Conservation (phyloP, 2,888 invertebrate species). For the Chrysotoxum bicinctum region DNA sequence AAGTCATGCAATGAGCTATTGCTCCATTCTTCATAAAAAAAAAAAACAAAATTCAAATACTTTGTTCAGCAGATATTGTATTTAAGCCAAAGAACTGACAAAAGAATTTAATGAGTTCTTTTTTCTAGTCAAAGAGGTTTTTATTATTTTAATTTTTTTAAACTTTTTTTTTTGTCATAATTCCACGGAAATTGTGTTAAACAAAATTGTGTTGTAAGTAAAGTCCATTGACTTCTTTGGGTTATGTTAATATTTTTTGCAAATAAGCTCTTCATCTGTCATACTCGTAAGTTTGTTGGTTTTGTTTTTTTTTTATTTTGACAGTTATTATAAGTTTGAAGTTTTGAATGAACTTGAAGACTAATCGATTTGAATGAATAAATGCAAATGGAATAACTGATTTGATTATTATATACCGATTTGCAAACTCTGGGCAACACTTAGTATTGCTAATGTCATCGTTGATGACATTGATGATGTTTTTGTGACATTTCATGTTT, state of each 20-base stretch:
- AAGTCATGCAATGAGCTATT: background rate
- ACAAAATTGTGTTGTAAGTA: background rate
- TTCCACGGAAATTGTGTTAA: background rate
- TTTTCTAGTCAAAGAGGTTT: background rate
- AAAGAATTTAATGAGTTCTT: constrained; percentile 3
- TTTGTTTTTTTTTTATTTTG: background rate
- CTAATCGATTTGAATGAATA: background rate
- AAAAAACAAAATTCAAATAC: background rate
- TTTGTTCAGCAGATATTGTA: background rate
- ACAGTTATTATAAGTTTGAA: background rate
- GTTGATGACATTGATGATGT: background rate
- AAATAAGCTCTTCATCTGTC: background rate
- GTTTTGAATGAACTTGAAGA: background rate
- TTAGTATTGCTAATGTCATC: background rate
- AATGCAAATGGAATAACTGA: background rate
- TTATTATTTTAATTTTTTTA: background rate
- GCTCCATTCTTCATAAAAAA: background rate
- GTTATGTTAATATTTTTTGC: background rate
- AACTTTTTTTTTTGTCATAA: background rate
- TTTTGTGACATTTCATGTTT: background rate
- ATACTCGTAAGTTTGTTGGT: background rate
- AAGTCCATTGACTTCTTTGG: constrained; percentile 24
- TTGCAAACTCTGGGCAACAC: background rate
- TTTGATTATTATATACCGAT: background rate
- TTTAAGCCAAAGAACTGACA: background rate